phyloP scores from a whole-genome alignment of 1,140 invertebrate genomes.

The Danaus melanippus region DNA sequence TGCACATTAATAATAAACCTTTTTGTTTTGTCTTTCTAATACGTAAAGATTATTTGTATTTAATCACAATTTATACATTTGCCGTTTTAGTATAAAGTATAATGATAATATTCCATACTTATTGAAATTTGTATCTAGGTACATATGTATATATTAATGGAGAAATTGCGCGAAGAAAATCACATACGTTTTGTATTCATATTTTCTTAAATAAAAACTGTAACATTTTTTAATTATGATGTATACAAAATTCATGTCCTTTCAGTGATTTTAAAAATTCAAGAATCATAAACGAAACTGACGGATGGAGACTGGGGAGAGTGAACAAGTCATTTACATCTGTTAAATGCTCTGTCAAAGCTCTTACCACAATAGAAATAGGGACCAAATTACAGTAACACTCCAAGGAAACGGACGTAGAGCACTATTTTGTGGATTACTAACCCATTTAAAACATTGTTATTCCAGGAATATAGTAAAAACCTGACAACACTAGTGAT shows the following conservation, averaged over 20 bases:
- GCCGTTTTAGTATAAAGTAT: too few species aligned
- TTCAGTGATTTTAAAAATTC: conserved; percentile 49
- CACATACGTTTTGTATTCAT: background rate
- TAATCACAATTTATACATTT: too few species aligned
- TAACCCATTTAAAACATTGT: conserved; percentile 1
- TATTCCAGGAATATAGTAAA: background rate
- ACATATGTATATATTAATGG: too few species aligned
- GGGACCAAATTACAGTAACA: conserved; percentile 5
- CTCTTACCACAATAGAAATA: conserved; percentile 2
- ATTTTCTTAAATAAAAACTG: background rate
- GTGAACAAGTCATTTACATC: conserved; percentile 27
- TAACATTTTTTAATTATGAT: conserved; percentile 3
- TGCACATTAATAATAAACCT: too few species aligned
- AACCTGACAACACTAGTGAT: too few species aligned
- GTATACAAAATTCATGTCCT: conserved; percentile 30
- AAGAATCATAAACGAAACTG: conserved; percentile 46
- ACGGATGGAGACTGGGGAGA: conserved; percentile 20
- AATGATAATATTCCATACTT: too few species aligned
- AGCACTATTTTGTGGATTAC: conserved; percentile 7
- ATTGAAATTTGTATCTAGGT: too few species aligned
- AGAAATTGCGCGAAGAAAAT: conserved; percentile 2
- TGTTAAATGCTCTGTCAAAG: conserved; percentile 11
- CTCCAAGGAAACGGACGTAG: conserved; percentile 4
- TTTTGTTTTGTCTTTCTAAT: too few species aligned
- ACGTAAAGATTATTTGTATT: too few species aligned